Conservation (phyloP, 92 coral and sea anemone genomes). For the Porites lobata region DNA sequence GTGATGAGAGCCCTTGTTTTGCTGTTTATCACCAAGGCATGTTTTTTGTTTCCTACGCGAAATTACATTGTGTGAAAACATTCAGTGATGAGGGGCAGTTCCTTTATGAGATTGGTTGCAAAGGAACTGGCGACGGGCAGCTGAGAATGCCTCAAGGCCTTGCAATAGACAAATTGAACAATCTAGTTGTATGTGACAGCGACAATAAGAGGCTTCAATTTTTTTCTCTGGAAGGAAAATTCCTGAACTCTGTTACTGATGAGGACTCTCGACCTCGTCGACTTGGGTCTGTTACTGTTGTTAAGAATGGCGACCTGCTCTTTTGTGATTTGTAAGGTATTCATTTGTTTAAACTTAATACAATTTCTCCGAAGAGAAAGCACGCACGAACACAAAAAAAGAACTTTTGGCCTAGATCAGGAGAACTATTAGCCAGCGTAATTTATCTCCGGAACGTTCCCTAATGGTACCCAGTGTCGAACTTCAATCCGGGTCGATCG, state of each 20-base stretch:
- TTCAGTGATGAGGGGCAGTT: constrained; percentile 51
- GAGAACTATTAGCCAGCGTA: too few relatives aligned
- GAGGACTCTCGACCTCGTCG: neutral
- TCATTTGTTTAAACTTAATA: too few relatives aligned
- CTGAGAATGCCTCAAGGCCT: constrained; percentile 50
- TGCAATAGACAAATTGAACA: constrained; percentile 45
- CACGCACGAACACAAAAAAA: too few relatives aligned
- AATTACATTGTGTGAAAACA: constrained; percentile 28
- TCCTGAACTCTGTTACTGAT: neutral
- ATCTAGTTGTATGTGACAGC: constrained; percentile 52
- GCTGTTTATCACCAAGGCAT: neutral
- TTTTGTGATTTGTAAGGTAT: neutral
- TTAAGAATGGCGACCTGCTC: constrained; percentile 7
- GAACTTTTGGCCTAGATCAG: too few relatives aligned
- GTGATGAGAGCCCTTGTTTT: constrained; percentile 28
- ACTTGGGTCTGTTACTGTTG: neutral
- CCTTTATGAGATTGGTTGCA: constrained; percentile 38
- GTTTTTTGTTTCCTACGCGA: neutral
- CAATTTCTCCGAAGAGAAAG: too few relatives aligned
- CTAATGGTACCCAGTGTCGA: too few relatives aligned
- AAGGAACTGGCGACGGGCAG: constrained; percentile 50
- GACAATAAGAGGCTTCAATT: neutral
- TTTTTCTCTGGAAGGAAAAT: constrained; percentile 17
- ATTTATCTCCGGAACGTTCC: too few relatives aligned
- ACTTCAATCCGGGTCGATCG: too few relatives aligned